These are phyloP conservation scores for Lepidonotus clava DNA, from an alignment of 2,888 invertebrate genomes.

Conservation along the genomic window DNA sequence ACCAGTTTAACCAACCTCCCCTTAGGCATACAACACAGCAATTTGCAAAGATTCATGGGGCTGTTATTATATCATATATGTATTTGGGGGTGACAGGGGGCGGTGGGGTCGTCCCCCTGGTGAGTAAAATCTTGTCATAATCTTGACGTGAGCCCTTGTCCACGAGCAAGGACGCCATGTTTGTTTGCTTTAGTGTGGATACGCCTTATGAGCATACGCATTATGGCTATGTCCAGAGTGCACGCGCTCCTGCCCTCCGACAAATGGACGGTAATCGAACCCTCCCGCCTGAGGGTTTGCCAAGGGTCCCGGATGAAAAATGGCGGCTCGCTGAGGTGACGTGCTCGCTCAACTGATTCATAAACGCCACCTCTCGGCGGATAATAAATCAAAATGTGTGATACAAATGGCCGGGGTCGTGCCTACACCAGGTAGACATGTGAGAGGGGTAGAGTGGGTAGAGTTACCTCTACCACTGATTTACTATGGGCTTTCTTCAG, in stretches of 20 bases:
- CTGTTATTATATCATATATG: conserved; percentile 23
- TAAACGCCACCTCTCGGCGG: background rate
- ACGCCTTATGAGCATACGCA: conserved; percentile 5
- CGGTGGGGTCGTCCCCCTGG: background rate
- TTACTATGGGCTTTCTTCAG: conserved; percentile 9
- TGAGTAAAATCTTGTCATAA: conserved; percentile 17
- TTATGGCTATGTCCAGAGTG: conserved; percentile 21
- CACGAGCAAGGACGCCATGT: conserved; percentile 5
- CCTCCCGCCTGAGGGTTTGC: background rate
- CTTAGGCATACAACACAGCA: background rate
- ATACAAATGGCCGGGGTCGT: background rate
- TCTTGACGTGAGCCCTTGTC: background rate
- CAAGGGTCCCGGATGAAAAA: background rate
- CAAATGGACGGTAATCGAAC: conserved; percentile 16
- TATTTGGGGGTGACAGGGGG: background rate
- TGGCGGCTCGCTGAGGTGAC: background rate
- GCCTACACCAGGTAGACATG: background rate
- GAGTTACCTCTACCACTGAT: background rate
- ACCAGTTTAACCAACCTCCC: background rate
- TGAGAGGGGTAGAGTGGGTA: background rate
- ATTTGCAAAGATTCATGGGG: conserved; percentile 13
- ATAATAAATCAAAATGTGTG: conserved; percentile 32
- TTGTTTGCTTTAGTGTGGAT: background rate
- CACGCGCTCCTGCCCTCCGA: background rate
- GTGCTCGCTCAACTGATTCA: conserved; percentile 23